These are phyloP conservation scores for Drosophila pseudotakahashii DNA, from an alignment of 2,888 invertebrate genomes.

Conservation along the genomic window DNA sequence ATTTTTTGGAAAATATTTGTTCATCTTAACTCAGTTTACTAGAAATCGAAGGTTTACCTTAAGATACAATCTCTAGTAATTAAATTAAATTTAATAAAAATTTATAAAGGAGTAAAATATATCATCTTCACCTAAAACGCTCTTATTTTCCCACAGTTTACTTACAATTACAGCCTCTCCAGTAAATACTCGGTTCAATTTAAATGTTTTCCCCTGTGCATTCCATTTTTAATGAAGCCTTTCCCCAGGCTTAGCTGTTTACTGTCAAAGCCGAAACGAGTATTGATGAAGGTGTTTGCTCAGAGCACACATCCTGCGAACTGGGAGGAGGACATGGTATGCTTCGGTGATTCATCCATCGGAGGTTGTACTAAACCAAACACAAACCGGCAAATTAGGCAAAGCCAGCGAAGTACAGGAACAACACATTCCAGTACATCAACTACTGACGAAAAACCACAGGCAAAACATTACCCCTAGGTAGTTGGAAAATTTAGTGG, in stretches of 20 bases:
- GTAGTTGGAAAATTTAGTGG: conserved; percentile 1
- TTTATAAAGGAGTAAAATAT: too few relatives aligned
- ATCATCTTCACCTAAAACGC: too few relatives aligned
- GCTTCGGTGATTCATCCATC: conserved; percentile 10
- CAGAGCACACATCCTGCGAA: conserved; percentile 9
- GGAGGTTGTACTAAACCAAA: conserved; percentile 1
- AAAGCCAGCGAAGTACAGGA: conserved; percentile 15
- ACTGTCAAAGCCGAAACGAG: conserved; percentile 43
- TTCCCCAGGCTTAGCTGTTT: conserved; percentile 17
- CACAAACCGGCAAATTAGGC: conserved; percentile 36
- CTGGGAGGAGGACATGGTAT: neutral
- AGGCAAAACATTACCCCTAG: conserved; percentile 26
- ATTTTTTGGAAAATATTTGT: too few relatives aligned
- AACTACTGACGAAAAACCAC: conserved; percentile 32
- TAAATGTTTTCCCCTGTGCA: neutral
- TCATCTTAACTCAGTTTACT: too few relatives aligned
- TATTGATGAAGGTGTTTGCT: conserved; percentile 60
- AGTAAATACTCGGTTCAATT: neutral
- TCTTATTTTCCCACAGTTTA: neutral
- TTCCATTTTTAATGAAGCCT: conserved; percentile 26
- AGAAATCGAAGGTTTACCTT: too few relatives aligned
- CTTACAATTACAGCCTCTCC: too few relatives aligned
- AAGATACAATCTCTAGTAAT: neutral
- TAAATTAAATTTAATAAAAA: too few relatives aligned
- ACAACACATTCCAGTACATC: conserved; percentile 29